Evolutionary conservation across 2,113 vertebrate species (phyloP).

Genomic region (Lepus americanus): DNA sequence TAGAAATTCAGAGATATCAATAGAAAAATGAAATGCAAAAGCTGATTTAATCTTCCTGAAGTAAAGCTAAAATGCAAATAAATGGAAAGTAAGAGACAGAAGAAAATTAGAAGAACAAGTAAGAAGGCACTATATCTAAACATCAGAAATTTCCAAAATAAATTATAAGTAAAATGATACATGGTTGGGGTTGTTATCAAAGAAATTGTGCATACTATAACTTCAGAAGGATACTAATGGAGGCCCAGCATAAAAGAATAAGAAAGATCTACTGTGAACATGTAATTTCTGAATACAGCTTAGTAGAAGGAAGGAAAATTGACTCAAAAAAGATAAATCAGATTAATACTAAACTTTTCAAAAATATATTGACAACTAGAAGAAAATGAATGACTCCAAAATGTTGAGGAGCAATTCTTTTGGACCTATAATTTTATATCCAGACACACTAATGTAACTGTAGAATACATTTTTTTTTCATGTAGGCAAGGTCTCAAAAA

Average conservation of each 20-base stretch:
- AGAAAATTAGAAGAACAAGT: background rate
- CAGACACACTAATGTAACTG: background rate
- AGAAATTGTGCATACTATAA: background rate
- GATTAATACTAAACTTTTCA: slow-evolving; percentile 18
- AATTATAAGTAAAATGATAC: slow-evolving; percentile 2
- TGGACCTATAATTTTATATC: background rate
- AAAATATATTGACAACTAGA: background rate
- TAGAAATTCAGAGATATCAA: background rate
- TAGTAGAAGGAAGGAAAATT: background rate
- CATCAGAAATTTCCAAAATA: slow-evolving; percentile 25
- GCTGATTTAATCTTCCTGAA: background rate
- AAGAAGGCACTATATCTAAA: background rate
- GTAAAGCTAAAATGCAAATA: background rate
- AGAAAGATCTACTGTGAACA: background rate
- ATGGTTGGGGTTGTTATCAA: background rate
- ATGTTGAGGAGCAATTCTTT: background rate
- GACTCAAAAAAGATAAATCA: background rate
- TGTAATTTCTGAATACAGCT: background rate
- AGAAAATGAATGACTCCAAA: slow-evolving; percentile 5
- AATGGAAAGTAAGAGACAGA: background rate
- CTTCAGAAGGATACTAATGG: background rate
- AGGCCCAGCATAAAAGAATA: background rate
- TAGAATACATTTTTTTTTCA: slow-evolving; percentile 28
- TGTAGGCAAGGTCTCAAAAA: background rate
- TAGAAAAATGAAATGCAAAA: background rate